These are phyloP conservation scores for Delichon dasypus DNA, from an alignment of 2,797 vertebrate genomes.

Conservation along the genomic window DNA sequence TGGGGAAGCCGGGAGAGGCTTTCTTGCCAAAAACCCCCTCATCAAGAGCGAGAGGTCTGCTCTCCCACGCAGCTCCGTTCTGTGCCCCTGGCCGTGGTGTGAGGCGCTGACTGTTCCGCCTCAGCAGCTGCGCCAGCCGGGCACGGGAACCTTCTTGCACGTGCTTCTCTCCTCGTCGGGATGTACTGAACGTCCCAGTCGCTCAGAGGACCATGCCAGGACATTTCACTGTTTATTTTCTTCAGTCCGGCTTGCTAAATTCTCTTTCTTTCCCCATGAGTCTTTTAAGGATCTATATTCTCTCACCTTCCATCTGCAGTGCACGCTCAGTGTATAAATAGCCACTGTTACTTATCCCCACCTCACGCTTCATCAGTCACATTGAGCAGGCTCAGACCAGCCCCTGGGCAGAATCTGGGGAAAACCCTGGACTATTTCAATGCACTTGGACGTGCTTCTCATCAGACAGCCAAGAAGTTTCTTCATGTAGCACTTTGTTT, in stretches of 20 bases:
- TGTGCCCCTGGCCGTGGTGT: not conserved
- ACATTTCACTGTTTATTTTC: not conserved
- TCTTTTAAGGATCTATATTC: not conserved
- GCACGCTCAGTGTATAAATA: not conserved
- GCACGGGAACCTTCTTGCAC: not conserved
- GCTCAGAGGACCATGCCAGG: not conserved
- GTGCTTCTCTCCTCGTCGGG: rapidly evolving
- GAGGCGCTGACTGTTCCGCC: not conserved
- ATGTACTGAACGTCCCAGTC: not conserved
- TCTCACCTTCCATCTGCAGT: not conserved
- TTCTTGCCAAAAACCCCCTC: not conserved
- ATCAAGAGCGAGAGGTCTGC: rapidly evolving
- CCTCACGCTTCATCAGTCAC: not conserved
- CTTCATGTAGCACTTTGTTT: not conserved
- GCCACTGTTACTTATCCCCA: not conserved
- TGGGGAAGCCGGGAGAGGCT: not conserved
- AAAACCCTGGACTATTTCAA: not conserved
- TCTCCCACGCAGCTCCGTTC: not conserved
- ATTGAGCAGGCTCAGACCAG: not conserved
- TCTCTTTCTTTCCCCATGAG: not conserved
- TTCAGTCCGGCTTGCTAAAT: not conserved
- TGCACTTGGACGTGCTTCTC: not conserved
- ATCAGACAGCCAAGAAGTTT: not conserved
- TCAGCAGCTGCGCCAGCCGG: not conserved
- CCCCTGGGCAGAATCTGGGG: not conserved